Evolutionary conservation across 2,888 invertebrate genomes (phyloP).

Genomic region (Megaustenia siamemsis): DNA sequence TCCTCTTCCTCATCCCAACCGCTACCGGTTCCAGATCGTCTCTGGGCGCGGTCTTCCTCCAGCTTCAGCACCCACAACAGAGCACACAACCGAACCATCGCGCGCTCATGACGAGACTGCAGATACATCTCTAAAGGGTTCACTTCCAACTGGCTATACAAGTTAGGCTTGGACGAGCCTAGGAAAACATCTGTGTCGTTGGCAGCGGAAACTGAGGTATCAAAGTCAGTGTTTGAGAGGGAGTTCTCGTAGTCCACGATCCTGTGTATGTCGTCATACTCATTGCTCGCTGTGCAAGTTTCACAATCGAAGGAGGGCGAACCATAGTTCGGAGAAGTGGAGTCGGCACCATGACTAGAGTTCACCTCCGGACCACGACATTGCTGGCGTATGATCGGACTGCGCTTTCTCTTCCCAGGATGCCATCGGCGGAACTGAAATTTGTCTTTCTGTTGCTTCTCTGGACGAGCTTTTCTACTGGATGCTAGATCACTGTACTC

Average conservation of each 20-base stretch:
- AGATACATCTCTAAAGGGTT: conserved; percentile 66
- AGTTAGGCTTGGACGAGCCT: conserved; percentile 29
- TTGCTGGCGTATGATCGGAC: neutral
- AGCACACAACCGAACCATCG: conserved; percentile 75
- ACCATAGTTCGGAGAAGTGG: conserved; percentile 22
- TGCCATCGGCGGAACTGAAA: conserved; percentile 42
- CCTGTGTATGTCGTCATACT: conserved; percentile 19
- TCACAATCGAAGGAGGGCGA: conserved; percentile 42
- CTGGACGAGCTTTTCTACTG: neutral
- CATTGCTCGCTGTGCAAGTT: conserved; percentile 28
- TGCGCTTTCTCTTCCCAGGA: conserved; percentile 39
- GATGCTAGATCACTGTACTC: neutral
- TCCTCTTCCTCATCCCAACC: conserved; percentile 29
- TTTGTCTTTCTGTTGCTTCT: conserved; percentile 37
- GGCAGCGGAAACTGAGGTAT: neutral
- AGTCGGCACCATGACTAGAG: conserved; percentile 11
- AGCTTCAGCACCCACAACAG: conserved; percentile 75
- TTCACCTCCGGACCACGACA: neutral
- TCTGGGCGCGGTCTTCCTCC: conserved; percentile 65
- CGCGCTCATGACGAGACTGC: conserved; percentile 70
- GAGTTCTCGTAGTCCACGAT: conserved; percentile 22
- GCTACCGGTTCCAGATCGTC: conserved; percentile 35
- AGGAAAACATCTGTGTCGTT: neutral
- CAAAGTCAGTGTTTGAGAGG: conserved; percentile 9
- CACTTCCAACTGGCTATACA: conserved; percentile 55